Evolutionary conservation across 2,113 vertebrate genomes (phyloP).

Genomic region (Panthera uncia): DNA sequence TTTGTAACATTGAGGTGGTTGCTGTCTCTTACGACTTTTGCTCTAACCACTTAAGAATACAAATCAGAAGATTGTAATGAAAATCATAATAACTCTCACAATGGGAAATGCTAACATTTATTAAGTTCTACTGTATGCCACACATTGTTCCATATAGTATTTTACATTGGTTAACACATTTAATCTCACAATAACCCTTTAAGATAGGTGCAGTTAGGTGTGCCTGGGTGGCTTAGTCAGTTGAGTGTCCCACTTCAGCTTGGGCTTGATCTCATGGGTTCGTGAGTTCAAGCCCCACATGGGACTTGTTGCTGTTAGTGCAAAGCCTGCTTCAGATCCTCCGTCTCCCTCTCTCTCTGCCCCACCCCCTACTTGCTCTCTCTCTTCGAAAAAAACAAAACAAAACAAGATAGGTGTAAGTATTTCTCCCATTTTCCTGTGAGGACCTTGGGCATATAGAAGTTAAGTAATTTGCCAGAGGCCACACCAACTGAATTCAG

Average conservation of each 20-base stretch:
- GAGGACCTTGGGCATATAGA: background rate
- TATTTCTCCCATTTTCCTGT: background rate
- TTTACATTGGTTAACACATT: constrained; percentile 15
- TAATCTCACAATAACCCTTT: background rate
- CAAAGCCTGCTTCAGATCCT: no score
- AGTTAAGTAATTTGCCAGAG: background rate
- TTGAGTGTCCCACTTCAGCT: no score
- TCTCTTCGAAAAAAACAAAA: no score
- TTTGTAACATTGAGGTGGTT: background rate
- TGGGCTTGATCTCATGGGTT: no score
- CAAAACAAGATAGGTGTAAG: background rate
- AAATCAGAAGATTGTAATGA: background rate
- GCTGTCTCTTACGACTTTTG: background rate
- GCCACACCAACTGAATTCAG: background rate
- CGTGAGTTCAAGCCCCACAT: no score
- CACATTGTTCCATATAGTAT: background rate
- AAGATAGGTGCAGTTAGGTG: background rate
- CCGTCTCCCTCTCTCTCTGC: no score
- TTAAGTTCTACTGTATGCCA: background rate
- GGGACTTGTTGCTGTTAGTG: no score
- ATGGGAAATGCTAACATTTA: background rate
- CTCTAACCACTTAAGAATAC: background rate
- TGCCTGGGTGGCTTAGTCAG: no score
- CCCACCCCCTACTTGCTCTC: no score
- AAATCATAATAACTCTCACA: background rate